A percentile compares a stretch with the other conserved stretches of the same genome.
These are phyloP conservation scores for Opisthograptis luteolata DNA, from an alignment of 2,888 invertebrate species.

Conservation along the genomic window DNA sequence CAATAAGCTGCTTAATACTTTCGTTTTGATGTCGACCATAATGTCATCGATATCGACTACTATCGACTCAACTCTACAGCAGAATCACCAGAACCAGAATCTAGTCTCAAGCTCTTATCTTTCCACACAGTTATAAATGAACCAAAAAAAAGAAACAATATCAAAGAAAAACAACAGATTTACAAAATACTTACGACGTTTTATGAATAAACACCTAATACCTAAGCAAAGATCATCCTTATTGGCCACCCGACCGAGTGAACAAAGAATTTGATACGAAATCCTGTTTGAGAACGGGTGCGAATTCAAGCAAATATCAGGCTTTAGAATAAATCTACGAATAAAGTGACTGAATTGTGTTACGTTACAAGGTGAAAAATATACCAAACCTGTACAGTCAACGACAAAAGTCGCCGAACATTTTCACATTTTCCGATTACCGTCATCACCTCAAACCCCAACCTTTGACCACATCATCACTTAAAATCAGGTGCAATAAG, in stretches of 20 bases:
- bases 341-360: not conserved
- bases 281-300: slow-evolving; percentile 31
- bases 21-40: no score
- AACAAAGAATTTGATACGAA: slow-evolving; percentile 31
- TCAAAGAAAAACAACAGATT: slow-evolving; percentile 2
- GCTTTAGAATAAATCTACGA: slow-evolving; percentile 13
- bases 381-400: not conserved
- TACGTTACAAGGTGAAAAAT: not conserved
- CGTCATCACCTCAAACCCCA: no score
- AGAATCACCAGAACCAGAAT: no score
- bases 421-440: no score
- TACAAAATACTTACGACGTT: slow-evolving; percentile 8
- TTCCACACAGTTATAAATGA: not conserved
- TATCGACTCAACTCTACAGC: no score
- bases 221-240: slow-evolving; percentile 20
- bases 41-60: no score
- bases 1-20: no score
- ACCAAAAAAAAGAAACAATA: not conserved
- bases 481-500: no score
- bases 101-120: no score
- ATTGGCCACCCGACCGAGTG: slow-evolving; percentile 18
- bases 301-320: slow-evolving; percentile 31
- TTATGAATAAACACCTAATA: slow-evolving; percentile 12
- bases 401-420: no score
- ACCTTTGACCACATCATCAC: not conserved